phyloP scores from a whole-genome alignment of 2,797 vertebrate genomes.

The Sebastiscus tertius region DNA sequence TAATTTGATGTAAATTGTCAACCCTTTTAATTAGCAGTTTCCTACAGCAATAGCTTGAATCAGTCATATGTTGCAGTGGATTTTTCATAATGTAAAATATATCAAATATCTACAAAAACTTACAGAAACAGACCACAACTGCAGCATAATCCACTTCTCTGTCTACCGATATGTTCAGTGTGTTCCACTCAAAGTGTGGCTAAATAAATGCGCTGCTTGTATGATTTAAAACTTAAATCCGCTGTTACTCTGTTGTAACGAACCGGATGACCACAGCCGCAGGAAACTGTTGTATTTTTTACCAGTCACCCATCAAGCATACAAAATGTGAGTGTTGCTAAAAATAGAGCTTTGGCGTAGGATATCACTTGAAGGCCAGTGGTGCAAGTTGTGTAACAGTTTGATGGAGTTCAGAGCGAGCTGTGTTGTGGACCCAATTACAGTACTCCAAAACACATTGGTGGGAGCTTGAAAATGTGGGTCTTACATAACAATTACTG shows the following conservation, averaged over 20 bases:
- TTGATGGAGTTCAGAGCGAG: conserved; percentile 8
- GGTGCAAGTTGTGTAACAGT: conserved; percentile 32
- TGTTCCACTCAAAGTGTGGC: not conserved
- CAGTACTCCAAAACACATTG: conserved; percentile 1
- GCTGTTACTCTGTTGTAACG: not conserved
- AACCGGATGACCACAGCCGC: not conserved
- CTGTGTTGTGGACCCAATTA: not conserved
- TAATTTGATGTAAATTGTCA: not conserved
- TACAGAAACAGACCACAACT: not conserved
- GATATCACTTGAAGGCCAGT: conserved; percentile 22
- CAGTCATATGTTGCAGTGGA: not conserved
- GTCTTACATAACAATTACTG: not conserved
- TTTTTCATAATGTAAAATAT: not conserved
- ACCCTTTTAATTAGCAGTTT: not conserved
- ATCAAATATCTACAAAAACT: not conserved
- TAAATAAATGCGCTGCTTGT: not conserved
- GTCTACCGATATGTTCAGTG: not conserved
- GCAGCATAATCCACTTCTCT: not conserved
- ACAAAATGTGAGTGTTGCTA: not conserved
- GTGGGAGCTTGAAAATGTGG: not conserved
- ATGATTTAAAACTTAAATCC: not conserved
- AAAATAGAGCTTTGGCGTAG: conserved; percentile 10
- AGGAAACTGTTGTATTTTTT: not conserved
- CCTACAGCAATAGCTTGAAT: not conserved
- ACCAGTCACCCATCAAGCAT: not conserved